These are phyloP conservation scores for Sciurus carolinensis DNA, from an alignment of 2,797 vertebrate species.

Conservation along the genomic window DNA sequence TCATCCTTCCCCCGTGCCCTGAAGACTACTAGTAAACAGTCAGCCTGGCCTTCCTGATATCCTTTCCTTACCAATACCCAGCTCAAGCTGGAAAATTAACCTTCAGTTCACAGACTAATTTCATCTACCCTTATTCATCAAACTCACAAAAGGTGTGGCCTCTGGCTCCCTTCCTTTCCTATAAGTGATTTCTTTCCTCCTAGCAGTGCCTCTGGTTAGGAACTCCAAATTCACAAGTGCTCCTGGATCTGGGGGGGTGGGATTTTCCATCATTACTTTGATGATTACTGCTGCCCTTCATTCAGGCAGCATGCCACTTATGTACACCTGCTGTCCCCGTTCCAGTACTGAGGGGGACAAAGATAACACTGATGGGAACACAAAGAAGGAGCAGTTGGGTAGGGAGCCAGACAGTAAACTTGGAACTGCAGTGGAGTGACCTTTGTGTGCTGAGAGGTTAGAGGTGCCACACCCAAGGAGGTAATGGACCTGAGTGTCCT, in stretches of 20 bases:
- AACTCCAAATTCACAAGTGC: neutral
- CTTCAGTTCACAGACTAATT: neutral
- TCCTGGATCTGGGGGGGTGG: too few relatives aligned
- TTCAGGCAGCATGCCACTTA: neutral
- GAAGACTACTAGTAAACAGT: neutral
- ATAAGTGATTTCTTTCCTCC: neutral
- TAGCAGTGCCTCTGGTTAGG: neutral
- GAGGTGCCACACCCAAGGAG: neutral
- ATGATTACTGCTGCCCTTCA: neutral
- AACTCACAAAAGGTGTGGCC: neutral
- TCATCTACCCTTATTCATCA: neutral
- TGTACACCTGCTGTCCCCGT: neutral
- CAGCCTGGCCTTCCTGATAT: too few relatives aligned
- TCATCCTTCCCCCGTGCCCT: too few relatives aligned
- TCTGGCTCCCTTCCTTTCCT: neutral
- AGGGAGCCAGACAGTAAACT: neutral
- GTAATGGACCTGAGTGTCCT: rapidly evolving
- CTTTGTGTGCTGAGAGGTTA: neutral
- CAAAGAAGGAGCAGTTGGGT: neutral
- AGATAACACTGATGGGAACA: neutral
- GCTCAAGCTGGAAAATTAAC: neutral
- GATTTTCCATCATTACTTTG: neutral
- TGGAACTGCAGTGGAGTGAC: too few relatives aligned
- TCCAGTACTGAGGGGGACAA: neutral
- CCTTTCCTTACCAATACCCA: neutral